A percentile compares a stretch with the other conserved stretches of the same genome.
These are phyloP conservation scores for Coleophora deauratella DNA, from an alignment of 2,888 invertebrate species.

Conservation along the genomic window DNA sequence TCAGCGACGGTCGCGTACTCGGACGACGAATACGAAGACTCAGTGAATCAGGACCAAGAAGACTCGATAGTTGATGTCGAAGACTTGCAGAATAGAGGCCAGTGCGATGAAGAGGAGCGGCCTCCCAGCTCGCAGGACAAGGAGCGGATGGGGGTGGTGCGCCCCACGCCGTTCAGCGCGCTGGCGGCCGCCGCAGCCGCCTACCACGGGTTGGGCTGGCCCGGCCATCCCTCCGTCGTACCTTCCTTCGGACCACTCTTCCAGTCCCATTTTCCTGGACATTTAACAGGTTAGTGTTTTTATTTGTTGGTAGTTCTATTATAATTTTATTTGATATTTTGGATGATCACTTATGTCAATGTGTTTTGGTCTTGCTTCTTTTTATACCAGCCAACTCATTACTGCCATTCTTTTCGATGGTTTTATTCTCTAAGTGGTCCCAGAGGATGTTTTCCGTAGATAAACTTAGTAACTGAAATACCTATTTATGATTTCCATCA, in stretches of 20 bases:
- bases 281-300: conserved; percentile 53
- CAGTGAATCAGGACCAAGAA: conserved; percentile 73
- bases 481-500: conserved; percentile 6
- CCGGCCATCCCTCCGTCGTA: conserved; percentile 71
- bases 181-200: conserved; percentile 82
- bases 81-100: conserved; percentile 77
- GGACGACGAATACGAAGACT: conserved; percentile 79
- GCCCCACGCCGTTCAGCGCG: conserved; percentile 83
- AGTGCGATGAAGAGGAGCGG: conserved; percentile 64
- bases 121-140: conserved; percentile 35
- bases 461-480: too few relatives aligned
- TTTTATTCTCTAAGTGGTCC: too few relatives aligned
- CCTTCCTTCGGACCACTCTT: conserved; percentile 79
- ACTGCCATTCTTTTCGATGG: too few relatives aligned
- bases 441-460: too few relatives aligned
- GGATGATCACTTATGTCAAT: too few relatives aligned
- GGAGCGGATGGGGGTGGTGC: conserved; percentile 75
- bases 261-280: conserved; percentile 76
- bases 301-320: too few relatives aligned
- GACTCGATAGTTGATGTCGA: conserved; percentile 86
- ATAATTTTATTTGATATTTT: too few relatives aligned
- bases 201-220: conserved; percentile 77
- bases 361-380: too few relatives aligned
- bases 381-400: too few relatives aligned
- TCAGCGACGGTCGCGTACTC: conserved; percentile 68